phyloP scores from a whole-genome alignment of 1,140 invertebrate genomes.

The Aethina tumida region DNA sequence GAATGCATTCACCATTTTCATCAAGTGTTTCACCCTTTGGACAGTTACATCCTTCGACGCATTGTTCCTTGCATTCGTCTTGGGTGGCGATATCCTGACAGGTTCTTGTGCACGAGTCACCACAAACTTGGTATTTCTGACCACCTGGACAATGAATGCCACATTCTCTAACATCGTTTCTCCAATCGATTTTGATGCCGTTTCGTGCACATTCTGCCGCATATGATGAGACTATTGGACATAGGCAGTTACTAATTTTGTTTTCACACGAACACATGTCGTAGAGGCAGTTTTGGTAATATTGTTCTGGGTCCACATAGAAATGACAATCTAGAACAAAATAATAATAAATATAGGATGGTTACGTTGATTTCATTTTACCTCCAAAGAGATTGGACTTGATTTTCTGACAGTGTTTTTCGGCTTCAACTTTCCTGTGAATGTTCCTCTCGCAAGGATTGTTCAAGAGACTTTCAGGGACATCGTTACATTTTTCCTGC shows the following conservation, averaged over 20 bases:
- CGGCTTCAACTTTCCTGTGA: constrained; percentile 55
- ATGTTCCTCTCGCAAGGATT: constrained; percentile 64
- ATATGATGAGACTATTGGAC: constrained; percentile 70
- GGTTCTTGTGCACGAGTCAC: constrained; percentile 60
- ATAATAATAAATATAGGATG: not conserved
- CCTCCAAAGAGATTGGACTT: constrained; percentile 58
- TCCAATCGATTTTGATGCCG: constrained; percentile 65
- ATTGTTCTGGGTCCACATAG: constrained; percentile 66
- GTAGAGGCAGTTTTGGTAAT: constrained; percentile 72
- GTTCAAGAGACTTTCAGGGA: constrained; percentile 40
- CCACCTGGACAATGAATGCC: constrained; percentile 66
- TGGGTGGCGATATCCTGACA: constrained; percentile 52
- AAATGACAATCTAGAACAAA: constrained; percentile 26
- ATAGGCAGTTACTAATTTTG: constrained; percentile 56
- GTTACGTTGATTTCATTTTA: constrained; percentile 26
- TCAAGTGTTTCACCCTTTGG: constrained; percentile 59
- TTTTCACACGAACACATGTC: constrained; percentile 76
- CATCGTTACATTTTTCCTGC: constrained; percentile 55
- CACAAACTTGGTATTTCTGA: constrained; percentile 70
- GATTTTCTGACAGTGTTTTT: constrained; percentile 58
- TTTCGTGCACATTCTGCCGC: constrained; percentile 64
- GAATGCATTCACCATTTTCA: constrained; percentile 62
- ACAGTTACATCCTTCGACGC: constrained; percentile 84
- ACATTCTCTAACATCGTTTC: constrained; percentile 66
- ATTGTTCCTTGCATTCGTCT: constrained; percentile 48